These are phyloP conservation scores for Pterobdella sp. DNA, from an alignment of 2,888 invertebrate genomes.

Conservation along the genomic window DNA sequence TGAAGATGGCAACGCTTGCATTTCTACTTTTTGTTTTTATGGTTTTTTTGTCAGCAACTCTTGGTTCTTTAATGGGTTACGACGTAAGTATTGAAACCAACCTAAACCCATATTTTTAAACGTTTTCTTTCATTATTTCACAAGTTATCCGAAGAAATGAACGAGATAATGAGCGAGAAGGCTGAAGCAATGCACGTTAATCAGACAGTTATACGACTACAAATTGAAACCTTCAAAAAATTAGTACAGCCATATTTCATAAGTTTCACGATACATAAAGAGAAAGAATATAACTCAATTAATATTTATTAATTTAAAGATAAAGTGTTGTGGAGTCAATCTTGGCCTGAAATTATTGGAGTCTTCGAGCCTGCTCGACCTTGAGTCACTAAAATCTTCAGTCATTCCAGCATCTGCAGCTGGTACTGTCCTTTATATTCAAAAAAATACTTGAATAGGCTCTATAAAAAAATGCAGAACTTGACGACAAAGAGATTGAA, in stretches of 20 bases:
- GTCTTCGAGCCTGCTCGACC: background rate
- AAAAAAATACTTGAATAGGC: too few species aligned
- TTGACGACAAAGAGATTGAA: too few species aligned
- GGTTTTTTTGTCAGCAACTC: background rate
- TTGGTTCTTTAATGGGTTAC: background rate
- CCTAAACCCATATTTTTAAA: background rate
- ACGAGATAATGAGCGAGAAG: conserved; percentile 2
- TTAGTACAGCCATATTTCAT: too few species aligned
- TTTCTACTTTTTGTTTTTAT: background rate
- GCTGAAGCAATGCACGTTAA: background rate
- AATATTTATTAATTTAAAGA: too few species aligned
- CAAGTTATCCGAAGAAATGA: background rate
- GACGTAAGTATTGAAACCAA: background rate
- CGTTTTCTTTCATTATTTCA: background rate
- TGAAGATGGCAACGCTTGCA: conserved; percentile 3
- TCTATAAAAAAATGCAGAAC: too few species aligned
- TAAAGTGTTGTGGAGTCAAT: conserved; percentile 7
- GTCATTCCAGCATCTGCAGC: too few species aligned
- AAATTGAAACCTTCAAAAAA: too few species aligned
- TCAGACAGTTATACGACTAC: too few species aligned
- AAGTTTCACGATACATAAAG: too few species aligned
- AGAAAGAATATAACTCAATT: too few species aligned
- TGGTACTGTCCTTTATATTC: too few species aligned
- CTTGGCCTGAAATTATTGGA: background rate
- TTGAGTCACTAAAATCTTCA: too few species aligned